Conservation (phyloP, 2,113 vertebrate species). For the Myodes glareolus region DNA sequence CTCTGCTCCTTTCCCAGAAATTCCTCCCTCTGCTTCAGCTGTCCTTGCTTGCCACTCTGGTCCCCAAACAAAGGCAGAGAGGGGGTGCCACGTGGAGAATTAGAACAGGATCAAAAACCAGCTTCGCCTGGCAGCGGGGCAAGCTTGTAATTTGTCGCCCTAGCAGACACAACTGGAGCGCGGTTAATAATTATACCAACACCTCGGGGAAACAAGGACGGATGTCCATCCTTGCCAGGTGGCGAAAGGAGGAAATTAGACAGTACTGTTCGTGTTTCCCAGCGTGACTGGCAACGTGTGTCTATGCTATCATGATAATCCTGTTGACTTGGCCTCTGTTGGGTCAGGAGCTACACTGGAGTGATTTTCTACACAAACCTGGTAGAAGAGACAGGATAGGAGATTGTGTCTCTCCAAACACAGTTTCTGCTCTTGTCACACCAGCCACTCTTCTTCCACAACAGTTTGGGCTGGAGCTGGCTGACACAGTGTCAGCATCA, state of each 20-base stretch:
- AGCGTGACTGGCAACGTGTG: neutral
- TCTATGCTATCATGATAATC: neutral
- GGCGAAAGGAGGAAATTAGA: neutral
- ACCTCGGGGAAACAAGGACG: neutral
- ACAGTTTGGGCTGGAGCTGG: neutral
- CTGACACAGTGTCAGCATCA: neutral
- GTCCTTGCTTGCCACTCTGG: neutral
- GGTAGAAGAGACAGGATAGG: neutral
- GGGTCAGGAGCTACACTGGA: neutral
- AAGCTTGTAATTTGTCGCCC: neutral
- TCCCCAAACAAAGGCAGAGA: neutral
- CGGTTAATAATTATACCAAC: slow-evolving; percentile 15
- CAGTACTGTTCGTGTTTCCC: neutral
- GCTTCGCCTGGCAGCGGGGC: neutral
- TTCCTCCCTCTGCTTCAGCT: neutral
- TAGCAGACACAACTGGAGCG: neutral
- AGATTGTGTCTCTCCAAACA: neutral
- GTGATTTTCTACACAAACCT: neutral
- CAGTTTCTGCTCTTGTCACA: neutral
- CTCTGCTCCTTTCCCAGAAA: neutral
- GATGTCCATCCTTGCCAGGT: neutral
- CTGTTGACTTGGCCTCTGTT: neutral
- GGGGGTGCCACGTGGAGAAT: neutral
- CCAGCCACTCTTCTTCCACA: neutral
- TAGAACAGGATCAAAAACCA: neutral